These are phyloP conservation scores for Eupithecia centaureata DNA, from an alignment of 2,888 invertebrate species.

Conservation along the genomic window DNA sequence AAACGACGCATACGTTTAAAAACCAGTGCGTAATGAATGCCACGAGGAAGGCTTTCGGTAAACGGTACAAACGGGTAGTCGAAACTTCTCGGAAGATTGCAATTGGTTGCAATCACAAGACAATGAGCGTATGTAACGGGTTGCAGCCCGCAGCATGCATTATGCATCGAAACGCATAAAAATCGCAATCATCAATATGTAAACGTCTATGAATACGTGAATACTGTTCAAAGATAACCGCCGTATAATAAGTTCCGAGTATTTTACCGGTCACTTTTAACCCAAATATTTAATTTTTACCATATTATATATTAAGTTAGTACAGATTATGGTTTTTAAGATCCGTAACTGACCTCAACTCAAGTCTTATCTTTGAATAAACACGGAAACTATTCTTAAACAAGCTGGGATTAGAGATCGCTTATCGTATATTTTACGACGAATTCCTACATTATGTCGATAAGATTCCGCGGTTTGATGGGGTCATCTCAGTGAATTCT, in stretches of 20 bases:
- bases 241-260: constrained; percentile 32
- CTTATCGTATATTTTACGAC: constrained; percentile 23
- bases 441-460: neutral
- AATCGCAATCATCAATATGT: constrained; percentile 63
- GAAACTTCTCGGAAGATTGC: constrained; percentile 43
- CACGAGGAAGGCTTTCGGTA: constrained; percentile 73
- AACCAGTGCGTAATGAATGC: constrained; percentile 73
- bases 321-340: constrained; percentile 34
- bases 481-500: neutral
- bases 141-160: constrained; percentile 57
- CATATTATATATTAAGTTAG: constrained; percentile 33
- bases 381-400: constrained; percentile 33
- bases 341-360: constrained; percentile 36
- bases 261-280: constrained; percentile 26
- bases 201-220: constrained; percentile 52
- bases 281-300: constrained; percentile 28
- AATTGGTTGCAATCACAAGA: constrained; percentile 72
- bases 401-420: constrained; percentile 13
- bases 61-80: constrained; percentile 79
- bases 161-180: constrained; percentile 67
- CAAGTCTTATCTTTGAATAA: constrained; percentile 39
- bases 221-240: constrained; percentile 39
- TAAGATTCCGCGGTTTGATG: constrained; percentile 2
- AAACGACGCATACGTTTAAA: constrained; percentile 48
- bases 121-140: constrained; percentile 75